Conservation (phyloP, 2,113 vertebrate genomes). For the Addax nasomaculatus region DNA sequence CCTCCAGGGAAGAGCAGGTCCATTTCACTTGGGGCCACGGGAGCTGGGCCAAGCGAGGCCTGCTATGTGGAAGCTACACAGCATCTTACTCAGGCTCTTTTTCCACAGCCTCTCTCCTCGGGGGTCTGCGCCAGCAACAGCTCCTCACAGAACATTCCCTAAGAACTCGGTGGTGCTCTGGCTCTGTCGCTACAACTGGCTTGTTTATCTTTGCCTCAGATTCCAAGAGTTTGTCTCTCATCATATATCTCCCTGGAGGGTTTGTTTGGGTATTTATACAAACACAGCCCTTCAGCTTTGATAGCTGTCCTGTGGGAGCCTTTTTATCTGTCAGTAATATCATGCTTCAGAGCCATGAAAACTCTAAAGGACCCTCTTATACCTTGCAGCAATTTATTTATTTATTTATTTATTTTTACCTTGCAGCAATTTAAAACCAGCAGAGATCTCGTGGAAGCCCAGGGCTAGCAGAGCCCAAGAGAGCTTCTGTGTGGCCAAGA, state of each 20-base stretch:
- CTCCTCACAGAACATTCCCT: not conserved
- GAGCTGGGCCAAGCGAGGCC: not conserved
- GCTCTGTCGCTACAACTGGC: not conserved
- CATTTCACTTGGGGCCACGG: not conserved
- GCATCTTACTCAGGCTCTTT: rapidly evolving
- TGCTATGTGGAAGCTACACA: not conserved
- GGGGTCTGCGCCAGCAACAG: too few relatives aligned
- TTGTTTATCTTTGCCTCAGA: conserved; percentile 13
- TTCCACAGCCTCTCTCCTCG: not conserved
- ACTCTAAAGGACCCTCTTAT: not conserved
- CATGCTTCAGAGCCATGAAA: not conserved
- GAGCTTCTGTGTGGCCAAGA: not conserved
- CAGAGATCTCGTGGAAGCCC: not conserved
- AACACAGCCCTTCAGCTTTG: not conserved
- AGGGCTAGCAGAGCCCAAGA: not conserved
- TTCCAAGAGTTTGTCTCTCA: not conserved
- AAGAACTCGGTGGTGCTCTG: rapidly evolving
- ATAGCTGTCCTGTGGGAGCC: not conserved
- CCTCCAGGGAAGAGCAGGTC: not conserved
- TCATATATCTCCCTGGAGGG: not conserved
- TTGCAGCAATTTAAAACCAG: not conserved
- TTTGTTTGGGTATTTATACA: conserved; percentile 23
- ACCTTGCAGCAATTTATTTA: not conserved
- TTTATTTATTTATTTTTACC: too few relatives aligned
- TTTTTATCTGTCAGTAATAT: not conserved